Evolutionary conservation across 2,113 vertebrate species (phyloP).

Genomic region (Tupaia tana): DNA sequence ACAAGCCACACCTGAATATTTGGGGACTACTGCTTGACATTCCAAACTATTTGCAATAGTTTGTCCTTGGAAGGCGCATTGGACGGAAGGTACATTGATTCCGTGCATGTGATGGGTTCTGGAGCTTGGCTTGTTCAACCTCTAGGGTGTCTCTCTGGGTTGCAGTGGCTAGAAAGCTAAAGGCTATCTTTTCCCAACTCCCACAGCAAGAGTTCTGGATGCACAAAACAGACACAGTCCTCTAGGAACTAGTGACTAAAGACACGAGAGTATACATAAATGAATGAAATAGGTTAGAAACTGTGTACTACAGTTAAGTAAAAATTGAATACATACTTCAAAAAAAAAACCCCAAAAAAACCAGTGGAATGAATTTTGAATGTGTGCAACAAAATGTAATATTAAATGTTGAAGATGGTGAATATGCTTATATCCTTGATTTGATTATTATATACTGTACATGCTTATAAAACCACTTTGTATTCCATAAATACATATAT

Average conservation of each 20-base stretch:
- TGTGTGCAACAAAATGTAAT: too few species aligned
- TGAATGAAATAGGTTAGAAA: too few species aligned
- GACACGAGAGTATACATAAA: too few species aligned
- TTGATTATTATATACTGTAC: too few species aligned
- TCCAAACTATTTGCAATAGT: neutral
- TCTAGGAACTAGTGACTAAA: neutral
- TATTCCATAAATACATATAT: too few species aligned
- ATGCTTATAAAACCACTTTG: too few species aligned
- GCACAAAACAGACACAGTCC: neutral
- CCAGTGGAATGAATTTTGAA: too few species aligned
- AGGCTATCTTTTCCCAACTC: neutral
- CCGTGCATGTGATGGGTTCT: neutral
- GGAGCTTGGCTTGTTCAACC: neutral
- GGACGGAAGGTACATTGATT: neutral
- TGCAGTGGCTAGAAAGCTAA: neutral
- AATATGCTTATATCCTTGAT: too few species aligned
- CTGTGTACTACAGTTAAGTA: too few species aligned
- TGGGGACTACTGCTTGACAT: neutral
- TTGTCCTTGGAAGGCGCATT: neutral
- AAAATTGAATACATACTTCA: too few species aligned
- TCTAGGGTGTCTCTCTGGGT: neutral
- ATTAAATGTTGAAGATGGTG: too few species aligned
- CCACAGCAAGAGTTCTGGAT: neutral
- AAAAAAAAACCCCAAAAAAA: too few species aligned
- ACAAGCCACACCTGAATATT: neutral